A percentile compares a stretch with the other conserved stretches of the same genome.
Evolutionary conservation across 2,113 vertebrate species (phyloP).

Genomic region (Synodontis membranacea): DNA sequence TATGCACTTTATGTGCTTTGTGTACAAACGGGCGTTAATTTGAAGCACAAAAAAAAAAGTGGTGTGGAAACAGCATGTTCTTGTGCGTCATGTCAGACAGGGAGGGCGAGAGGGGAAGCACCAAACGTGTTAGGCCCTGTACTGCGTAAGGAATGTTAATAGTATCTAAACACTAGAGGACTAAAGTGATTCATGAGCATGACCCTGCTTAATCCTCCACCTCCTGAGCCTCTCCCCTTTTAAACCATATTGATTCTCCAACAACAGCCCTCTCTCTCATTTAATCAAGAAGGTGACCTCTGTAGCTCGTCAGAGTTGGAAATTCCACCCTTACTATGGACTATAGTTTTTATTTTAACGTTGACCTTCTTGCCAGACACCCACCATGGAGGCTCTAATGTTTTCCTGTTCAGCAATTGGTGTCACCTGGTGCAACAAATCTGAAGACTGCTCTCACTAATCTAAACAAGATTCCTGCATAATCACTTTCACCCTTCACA

Average conservation of each 20-base stretch:
- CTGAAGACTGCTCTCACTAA: slow-evolving; percentile 28
- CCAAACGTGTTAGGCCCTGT: neutral
- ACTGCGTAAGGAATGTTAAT: slow-evolving; percentile 4
- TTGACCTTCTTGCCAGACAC: neutral
- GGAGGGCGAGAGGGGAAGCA: neutral
- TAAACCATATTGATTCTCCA: slow-evolving; percentile 34
- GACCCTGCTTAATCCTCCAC: neutral
- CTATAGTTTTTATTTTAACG: neutral
- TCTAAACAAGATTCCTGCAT: slow-evolving; percentile 32
- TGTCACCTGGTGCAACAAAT: slow-evolving; percentile 22
- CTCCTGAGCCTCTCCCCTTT: neutral
- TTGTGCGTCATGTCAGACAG: neutral
- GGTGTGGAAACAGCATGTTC: neutral
- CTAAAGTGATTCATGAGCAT: slow-evolving; percentile 31
- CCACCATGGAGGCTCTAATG: neutral
- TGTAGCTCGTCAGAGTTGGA: neutral
- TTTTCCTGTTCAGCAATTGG: neutral
- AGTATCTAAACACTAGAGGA: neutral
- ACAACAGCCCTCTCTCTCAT: neutral
- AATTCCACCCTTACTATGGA: neutral
- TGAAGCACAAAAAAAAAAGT: neutral
- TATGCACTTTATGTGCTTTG: neutral
- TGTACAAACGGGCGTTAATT: neutral
- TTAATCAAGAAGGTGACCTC: neutral
- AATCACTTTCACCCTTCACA: slow-evolving; percentile 10